Evolutionary conservation across 2,797 vertebrate genomes (phyloP), one percentile per base, ranked within the genome.

Genomic region (Liparis tanakae): DNA sequence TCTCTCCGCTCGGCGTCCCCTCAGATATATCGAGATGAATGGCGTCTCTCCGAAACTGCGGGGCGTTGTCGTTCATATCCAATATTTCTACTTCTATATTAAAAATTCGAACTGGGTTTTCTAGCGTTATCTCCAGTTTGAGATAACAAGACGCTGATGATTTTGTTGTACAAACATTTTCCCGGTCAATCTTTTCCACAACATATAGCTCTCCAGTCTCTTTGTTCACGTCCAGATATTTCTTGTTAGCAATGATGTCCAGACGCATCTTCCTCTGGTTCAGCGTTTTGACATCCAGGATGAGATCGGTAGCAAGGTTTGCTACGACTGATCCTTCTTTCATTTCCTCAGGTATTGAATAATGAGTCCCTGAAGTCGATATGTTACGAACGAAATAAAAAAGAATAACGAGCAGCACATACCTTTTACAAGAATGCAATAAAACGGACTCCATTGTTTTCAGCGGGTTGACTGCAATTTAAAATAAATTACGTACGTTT

Each of bases 121-220:
- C 89, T 0, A 93, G 1, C 1, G 63, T 88, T 0, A 71, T 59
- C 0, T 93, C 90, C 4, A 94, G 36, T 59, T 51, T 91, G 0
- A 94, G 13, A 43, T 84, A 92, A 5, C 93, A 94, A 0, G n/a
- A n/a, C n/a, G 78, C 20, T 3, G 50, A 53, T 22, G 51, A 30
- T 12, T 54, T 54, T 0, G 22, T 3, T 0, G 69, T 65, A 0
- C 81, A 61, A 3, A 74, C 22, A 1, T 88, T 91, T 56, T 95
- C 93, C 17, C 92, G 71, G 33, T 95, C 94, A 15, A 94, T 89
- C 13, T 76, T 91, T 17, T 93, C 91, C 2, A 76, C 81, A 10
- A 95, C 58, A 10, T 63, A 80, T 1, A 91, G 55, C 7, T 88
- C 76, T 0, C 89, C 89, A 0, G 79, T 91, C 3, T 84, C 83